These are phyloP conservation scores for Sapajus apella DNA, from an alignment of 2,113 vertebrate genomes.

Conservation along the genomic window DNA sequence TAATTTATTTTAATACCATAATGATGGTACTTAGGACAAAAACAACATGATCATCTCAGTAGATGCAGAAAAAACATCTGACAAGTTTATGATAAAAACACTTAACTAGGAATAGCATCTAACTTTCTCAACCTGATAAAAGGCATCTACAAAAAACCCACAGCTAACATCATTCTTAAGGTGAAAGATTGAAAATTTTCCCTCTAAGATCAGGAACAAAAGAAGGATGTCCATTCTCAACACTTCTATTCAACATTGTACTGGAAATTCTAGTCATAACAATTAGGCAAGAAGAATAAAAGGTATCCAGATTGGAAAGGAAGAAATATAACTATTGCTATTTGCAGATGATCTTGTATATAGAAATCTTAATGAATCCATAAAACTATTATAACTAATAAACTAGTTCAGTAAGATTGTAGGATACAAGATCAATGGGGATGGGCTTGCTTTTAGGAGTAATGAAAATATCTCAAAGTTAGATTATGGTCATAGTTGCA, in stretches of 20 bases:
- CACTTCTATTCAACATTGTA: not conserved
- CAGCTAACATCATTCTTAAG: not conserved
- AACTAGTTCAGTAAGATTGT: not conserved
- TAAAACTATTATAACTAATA: not conserved
- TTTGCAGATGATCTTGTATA: not conserved
- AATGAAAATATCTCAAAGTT: not conserved
- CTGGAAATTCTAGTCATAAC: not conserved
- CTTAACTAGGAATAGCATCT: not conserved
- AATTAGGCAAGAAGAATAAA: not conserved
- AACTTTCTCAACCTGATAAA: not conserved
- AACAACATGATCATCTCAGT: not conserved
- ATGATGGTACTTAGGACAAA: not conserved
- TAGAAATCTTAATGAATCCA: not conserved
- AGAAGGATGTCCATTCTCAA: not conserved
- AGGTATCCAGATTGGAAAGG: not conserved
- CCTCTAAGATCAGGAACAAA: not conserved
- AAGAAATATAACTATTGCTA: not conserved
- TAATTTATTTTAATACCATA: not conserved
- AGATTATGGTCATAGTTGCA: not conserved
- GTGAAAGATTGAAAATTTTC: not conserved
- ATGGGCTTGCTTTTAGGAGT: not conserved
- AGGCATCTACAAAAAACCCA: not conserved
- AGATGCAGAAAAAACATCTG: not conserved
- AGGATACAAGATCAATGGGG: not conserved
- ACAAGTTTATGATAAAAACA: not conserved